Evolutionary conservation across 2,888 invertebrate species (phyloP), one percentile per base, ranked within the genome.

Genomic region (Cephus runcator): DNA sequence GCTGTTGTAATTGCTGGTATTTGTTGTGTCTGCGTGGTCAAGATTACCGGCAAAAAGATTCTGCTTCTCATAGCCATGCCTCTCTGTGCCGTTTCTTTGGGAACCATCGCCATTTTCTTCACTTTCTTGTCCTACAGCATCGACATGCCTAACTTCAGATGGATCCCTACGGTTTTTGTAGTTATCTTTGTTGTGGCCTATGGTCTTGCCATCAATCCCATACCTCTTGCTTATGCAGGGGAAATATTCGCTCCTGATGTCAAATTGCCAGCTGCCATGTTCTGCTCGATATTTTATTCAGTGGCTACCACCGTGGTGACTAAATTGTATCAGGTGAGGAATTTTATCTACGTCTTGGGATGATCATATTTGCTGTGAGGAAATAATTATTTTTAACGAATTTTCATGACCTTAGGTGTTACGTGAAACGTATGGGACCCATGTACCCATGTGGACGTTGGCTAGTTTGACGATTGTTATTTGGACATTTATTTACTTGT

Each of bases 241-340:
- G 91, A 91, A 81, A 85, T 91, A 76, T 91, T 91, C 77, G 86
- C 88, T 1, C 85, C 90, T 75, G 90, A 91, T 75, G 87, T 91
- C 76, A 91, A 90, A 81, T 88, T 88, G n/a, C 87, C 89, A 0
- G 90, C 90, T 12, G 91, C 89, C 0, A 85, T 91, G 73, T 87
- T 87, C 77, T 86, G 86, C 36, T 86, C 91, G 12, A 81, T 91
- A n/a, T 90, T 88, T 81, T 91, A 91, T 78, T 88, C 91, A 34
- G 9, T 88, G 30, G 82, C 88, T 11, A 88, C 88, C 12, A 87
- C 88, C 0, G 78, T 85, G 12, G 82, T 87, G n/a, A 88, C 91
- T 2, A 87, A 89, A 79, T 85, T 90, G 79, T 91, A 90, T 84
- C 90, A 91, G 90, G 91, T 91, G 84, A 56, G 68, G 23, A 56